Conservation (phyloP, 1,140 invertebrate genomes). For the Drosophila lacteicornis region DNA sequence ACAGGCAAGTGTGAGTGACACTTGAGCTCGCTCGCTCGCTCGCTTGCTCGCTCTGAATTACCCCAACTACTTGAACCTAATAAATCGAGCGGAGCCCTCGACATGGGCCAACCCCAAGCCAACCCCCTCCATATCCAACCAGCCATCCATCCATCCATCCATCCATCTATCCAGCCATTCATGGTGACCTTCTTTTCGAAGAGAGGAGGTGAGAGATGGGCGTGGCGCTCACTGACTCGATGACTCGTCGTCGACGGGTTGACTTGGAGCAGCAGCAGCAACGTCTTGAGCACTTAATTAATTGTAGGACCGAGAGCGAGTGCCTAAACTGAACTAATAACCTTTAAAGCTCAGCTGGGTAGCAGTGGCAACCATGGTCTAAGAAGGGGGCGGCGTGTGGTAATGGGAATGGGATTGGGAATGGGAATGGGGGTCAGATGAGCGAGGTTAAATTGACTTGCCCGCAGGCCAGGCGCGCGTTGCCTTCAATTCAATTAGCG, state of each 20-base stretch:
- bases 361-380: not conserved
- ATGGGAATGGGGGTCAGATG: slow-evolving; percentile 25
- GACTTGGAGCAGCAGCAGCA: slow-evolving; percentile 55
- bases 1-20: slow-evolving; percentile 59
- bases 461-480: slow-evolving; percentile 32
- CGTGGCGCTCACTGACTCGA: slow-evolving; percentile 41
- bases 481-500: slow-evolving; percentile 56
- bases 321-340: slow-evolving; percentile 81
- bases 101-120: slow-evolving; percentile 29
- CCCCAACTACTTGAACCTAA: slow-evolving; percentile 75
- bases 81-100: slow-evolving; percentile 77
- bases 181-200: slow-evolving; percentile 71
- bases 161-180: slow-evolving; percentile 6
- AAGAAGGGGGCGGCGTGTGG: not conserved
- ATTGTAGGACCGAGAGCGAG: slow-evolving; percentile 63
- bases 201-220: slow-evolving; percentile 31
- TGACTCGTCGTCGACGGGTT: slow-evolving; percentile 35
- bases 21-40: slow-evolving; percentile 45
- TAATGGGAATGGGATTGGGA: slow-evolving; percentile 6
- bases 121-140: not conserved
- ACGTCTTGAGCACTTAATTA: slow-evolving; percentile 79
- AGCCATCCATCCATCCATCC: not conserved
- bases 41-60: slow-evolving; percentile 31
- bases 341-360: slow-evolving; percentile 61
- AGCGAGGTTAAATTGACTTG: slow-evolving; percentile 47